phyloP scores from a whole-genome alignment of 1,140 invertebrate genomes.

The Bicyclus anynana region DNA sequence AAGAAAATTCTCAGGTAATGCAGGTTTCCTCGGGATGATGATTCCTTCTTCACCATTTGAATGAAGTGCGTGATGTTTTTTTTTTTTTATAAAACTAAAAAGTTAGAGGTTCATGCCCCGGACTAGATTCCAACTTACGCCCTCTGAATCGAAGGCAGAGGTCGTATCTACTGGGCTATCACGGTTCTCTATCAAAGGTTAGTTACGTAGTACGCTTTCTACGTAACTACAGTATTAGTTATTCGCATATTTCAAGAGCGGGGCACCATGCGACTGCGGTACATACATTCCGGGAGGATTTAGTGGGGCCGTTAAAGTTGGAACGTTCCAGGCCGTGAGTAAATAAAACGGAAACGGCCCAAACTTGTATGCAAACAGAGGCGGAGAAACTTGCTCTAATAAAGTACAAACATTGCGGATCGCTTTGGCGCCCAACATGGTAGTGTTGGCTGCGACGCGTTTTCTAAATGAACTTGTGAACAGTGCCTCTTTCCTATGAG shows the following conservation, averaged over 20 bases:
- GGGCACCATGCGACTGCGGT: slow-evolving; percentile 1
- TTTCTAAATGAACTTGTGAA: not conserved
- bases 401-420: slow-evolving; percentile 64
- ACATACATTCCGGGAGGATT: slow-evolving; percentile 42
- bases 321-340: slow-evolving; percentile 42
- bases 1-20: too few species aligned
- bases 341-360: slow-evolving; percentile 61
- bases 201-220: too few species aligned
- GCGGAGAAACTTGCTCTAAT: slow-evolving; percentile 58
- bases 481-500: not conserved
- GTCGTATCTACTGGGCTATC: too few species aligned
- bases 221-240: too few species aligned
- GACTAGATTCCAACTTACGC: too few species aligned
- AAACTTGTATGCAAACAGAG: slow-evolving; percentile 62
- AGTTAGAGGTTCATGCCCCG: too few species aligned
- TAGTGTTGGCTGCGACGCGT: not conserved
- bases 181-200: too few species aligned
- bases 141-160: too few species aligned
- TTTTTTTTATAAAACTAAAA: too few species aligned
- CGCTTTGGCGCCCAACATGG: slow-evolving; percentile 56
- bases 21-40: too few species aligned
- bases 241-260: slow-evolving; percentile 7
- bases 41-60: too few species aligned
- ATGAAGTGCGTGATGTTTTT: too few species aligned
- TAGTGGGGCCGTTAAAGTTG: slow-evolving; percentile 43